Conservation (phyloP, 2,113 vertebrate genomes). For the Lipophrys pholis region DNA sequence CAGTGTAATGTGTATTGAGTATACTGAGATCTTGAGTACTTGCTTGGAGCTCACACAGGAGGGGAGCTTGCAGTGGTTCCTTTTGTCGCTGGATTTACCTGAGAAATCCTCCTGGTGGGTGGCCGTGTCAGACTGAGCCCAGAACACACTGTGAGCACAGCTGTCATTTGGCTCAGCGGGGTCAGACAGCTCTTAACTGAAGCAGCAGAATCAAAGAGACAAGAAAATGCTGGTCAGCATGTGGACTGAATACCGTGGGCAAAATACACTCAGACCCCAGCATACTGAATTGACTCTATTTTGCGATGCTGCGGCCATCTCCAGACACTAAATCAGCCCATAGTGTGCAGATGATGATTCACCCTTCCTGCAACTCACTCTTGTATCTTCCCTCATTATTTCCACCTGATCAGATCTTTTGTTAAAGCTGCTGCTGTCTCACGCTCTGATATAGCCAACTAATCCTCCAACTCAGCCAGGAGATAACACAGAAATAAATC, state of each 20-base stretch:
- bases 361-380: constrained; percentile 23
- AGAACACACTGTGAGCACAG: constrained; percentile 18
- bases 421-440: neutral
- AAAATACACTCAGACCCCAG: constrained; percentile 34
- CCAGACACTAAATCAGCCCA: constrained; percentile 49
- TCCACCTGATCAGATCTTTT: neutral
- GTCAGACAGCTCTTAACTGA: constrained; percentile 33
- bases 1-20: constrained; percentile 5
- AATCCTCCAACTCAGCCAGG: neutral
- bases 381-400: constrained; percentile 3
- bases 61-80: neutral
- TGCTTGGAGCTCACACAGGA: constrained; percentile 15
- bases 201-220: constrained; percentile 41
- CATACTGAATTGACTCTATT: constrained; percentile 13
- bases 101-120: constrained; percentile 38
- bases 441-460: neutral
- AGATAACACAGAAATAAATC: neutral
- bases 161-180: constrained; percentile 27
- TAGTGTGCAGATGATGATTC: constrained; percentile 38
- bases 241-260: constrained; percentile 8
- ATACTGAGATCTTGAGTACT: neutral
- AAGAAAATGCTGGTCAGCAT: constrained; percentile 9
- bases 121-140: constrained; percentile 17
- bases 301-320: constrained; percentile 27
- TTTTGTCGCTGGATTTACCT: constrained; percentile 31